Evolutionary conservation across 2,888 invertebrate species (phyloP), one percentile per base, ranked within the genome.

Genomic region (Leucania comma): DNA sequence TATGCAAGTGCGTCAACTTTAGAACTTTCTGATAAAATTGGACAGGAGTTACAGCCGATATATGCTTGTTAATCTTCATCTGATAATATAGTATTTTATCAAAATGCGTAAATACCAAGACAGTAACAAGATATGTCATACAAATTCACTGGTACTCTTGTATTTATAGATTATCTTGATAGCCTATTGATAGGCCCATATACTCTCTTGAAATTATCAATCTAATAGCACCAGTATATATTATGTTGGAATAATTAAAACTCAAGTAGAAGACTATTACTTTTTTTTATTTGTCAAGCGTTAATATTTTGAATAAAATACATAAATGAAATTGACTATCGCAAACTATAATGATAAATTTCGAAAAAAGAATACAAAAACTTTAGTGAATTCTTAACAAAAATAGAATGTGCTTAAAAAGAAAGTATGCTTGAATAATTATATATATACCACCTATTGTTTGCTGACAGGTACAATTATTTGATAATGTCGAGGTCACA

Each of bases 11-110:
- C 56, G 24, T 57, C 8, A 54, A 67, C 26, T 54, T 72, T 51
- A 32, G 32, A 42, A 65, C 46, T 32, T 51, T 48, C 5, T 17
- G 75, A 69, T 78, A 78, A 59, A 46, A n/a, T 2, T 20, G 14
- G 51, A 70, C 61, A 29, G 12, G n/a, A 32, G 12, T 38, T 14
- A 51, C 48, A 59, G 17, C 10, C 22, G 2, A 68, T 48, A 29
- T 66, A 72, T 64, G 24, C 46, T 20, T 57, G 24, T 46, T 42
- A 68, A 78, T 77, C 57, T 73, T n/a, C 46, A 74, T 74, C 64
- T 51, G 79, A 78, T 78, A 62, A 58, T 0, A 12, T 14, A 17
- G 12, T 56, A 53, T 29, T 46, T 8, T 68, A 73, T 73, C 78
- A 50, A 35, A 29, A 26, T 48, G 17, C 24, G 42, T 46, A 58